Evolutionary conservation across 2,888 invertebrate species (phyloP), one percentile per base, ranked within the genome.

Genomic region (Melanophora roralis): DNA sequence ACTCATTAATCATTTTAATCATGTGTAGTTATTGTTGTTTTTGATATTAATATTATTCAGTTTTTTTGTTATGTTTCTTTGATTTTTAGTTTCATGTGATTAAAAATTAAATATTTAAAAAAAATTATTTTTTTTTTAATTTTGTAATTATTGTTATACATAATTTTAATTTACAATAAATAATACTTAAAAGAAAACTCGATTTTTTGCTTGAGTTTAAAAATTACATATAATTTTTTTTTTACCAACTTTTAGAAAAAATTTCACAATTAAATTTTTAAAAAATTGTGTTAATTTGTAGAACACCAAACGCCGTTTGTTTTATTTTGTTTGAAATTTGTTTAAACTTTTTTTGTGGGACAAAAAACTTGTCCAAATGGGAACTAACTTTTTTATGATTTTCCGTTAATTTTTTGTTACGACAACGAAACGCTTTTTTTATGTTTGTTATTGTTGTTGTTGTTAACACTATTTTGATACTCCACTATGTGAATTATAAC

Each of bases 1-100:
- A 34, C 78, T 71, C 65, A 71, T 74, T 65, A 74, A 74, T 79
- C 69, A 74, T 79, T 59, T 68, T 43, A 27, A 27, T n/a, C n/a
- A n/a, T 5, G 16, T 53, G 8, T 55, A 40, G 1, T 55, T 51
- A n/a, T 53, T 40, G 14, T n/a, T 40, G 45, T 57, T 40, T 59
- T 49, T 59, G 16, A 6, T 27, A 5, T 65, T 40, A 51, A 11
- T 38, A 27, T 21, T 23, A 9, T 53, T 51, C 19, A 7, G 16
- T 49, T 64, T 51, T 3, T 49, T 55, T 11, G 16, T 16, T 45
- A 19, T 45, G 16, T 21, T 9, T 45, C 11, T 2, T 45, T 45
- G 9, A 9, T 45, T 21, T 2, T 12, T 45, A 11, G 8, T 45
- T 21, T 2, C 4, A 19, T 7, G 9, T 36, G 43, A 16, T 65